Percentiles rank a stretch among this genome's conserved stretches.
Evolutionary conservation across 2,113 vertebrate genomes (phyloP).

Genomic region (Erythrolamprus reginae): DNA sequence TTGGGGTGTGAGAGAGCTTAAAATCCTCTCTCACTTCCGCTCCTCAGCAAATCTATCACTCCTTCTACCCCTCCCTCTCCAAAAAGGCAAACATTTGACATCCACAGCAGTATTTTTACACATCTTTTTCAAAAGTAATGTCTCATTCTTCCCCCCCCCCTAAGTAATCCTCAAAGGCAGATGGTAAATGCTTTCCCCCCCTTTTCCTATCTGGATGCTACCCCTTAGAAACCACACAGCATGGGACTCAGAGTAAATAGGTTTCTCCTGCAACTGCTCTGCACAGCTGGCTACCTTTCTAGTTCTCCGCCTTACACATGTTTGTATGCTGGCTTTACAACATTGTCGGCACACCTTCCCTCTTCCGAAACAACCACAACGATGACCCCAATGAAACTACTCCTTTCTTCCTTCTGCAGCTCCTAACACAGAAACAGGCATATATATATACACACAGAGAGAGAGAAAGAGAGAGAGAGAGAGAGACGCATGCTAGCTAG

Average conservation of each 20-base stretch:
- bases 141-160: too few relatives aligned
- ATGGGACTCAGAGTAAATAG: slow-evolving; percentile 46
- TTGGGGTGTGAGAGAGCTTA: neutral
- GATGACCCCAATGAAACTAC: slow-evolving; percentile 3
- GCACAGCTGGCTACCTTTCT: slow-evolving; percentile 28
- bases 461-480: neutral
- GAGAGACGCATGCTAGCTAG: neutral
- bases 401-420: slow-evolving; percentile 8
- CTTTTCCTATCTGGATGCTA: neutral
- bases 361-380: slow-evolving; percentile 8
- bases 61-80: neutral
- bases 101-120: slow-evolving; percentile 6
- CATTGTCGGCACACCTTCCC: slow-evolving; percentile 33
- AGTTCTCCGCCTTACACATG: slow-evolving; percentile 19
- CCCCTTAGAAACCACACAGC: neutral
- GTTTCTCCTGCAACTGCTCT: slow-evolving; percentile 34
- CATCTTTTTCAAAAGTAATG: neutral
- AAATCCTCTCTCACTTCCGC: slow-evolving; percentile 24
- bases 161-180: slow-evolving; percentile 2
- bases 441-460: neutral
- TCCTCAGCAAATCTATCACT: slow-evolving; percentile 5
- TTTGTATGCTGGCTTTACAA: slow-evolving; percentile 20
- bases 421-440: neutral
- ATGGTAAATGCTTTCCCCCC: slow-evolving; percentile 22
- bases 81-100: slow-evolving; percentile 28